A percentile compares a stretch with the other conserved stretches of the same genome.
Conservation (phyloP, 2,797 vertebrate genomes). For the Cryptoblepharus egeriae region DNA sequence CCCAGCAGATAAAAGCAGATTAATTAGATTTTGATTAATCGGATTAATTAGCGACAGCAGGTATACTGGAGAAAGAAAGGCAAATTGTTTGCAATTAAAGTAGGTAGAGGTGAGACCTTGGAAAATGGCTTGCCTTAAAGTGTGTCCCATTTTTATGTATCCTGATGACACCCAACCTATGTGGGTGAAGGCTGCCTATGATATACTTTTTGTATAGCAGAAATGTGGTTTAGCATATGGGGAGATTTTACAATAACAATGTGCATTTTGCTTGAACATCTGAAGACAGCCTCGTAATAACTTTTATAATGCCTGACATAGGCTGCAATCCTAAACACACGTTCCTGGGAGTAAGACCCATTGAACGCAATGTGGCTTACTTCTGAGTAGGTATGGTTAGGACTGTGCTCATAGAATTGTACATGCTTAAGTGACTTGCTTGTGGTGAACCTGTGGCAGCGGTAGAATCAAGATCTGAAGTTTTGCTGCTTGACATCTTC, state of each 20-base stretch:
- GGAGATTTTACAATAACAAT: neutral
- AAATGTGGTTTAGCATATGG: too few species aligned
- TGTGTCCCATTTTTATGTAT: neutral
- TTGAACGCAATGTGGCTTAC: too few species aligned
- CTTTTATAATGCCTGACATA: too few species aligned
- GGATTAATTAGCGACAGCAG: neutral
- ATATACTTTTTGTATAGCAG: too few species aligned
- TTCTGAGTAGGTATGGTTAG: too few species aligned
- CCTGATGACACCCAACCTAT: neutral
- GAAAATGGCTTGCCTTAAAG: neutral
- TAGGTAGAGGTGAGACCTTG: neutral
- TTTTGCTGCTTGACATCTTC: neutral
- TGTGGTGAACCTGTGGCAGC: neutral
- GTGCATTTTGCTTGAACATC: neutral
- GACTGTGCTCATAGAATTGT: too few species aligned
- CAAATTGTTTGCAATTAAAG: neutral
- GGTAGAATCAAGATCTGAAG: neutral
- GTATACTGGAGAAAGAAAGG: neutral
- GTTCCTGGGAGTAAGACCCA: too few species aligned
- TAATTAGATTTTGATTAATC: too few species aligned
- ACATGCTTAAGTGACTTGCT: neutral
- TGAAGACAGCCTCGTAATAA: too few species aligned
- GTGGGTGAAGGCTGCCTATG: too few species aligned
- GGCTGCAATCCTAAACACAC: too few species aligned
- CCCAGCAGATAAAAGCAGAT: neutral